phyloP scores from a whole-genome alignment of 2,113 vertebrate genomes.

The Dolichallabes microphthalmus region DNA sequence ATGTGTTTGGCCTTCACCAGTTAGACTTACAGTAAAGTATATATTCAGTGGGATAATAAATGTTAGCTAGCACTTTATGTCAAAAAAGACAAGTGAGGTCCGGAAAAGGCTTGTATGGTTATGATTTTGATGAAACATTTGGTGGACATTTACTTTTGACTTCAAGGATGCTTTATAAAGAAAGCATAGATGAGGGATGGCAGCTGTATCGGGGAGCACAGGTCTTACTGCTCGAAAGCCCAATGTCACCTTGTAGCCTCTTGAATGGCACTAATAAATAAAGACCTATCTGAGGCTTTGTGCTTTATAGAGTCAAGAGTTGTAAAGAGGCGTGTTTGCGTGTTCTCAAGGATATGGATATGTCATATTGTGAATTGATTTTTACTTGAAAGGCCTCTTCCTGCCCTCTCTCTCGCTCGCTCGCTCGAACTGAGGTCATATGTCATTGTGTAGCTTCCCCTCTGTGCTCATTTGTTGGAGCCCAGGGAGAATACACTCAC shows the following conservation, averaged over 20 bases:
- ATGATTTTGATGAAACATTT: conserved; percentile 1
- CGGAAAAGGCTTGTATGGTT: neutral
- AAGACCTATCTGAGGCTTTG: neutral
- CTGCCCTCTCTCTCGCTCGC: no score
- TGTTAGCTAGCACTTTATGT: conserved; percentile 8
- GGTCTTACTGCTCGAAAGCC: neutral
- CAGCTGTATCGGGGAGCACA: neutral
- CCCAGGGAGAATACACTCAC: neutral
- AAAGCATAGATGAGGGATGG: neutral
- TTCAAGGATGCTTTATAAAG: neutral
- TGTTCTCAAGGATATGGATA: conserved; percentile 15
- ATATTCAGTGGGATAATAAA: conserved; percentile 21
- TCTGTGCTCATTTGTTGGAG: neutral
- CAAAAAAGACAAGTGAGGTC: neutral
- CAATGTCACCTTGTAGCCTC: neutral
- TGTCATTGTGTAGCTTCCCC: neutral
- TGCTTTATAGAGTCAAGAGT: neutral
- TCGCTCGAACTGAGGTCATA: neutral
- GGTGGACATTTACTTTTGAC: conserved; percentile 14
- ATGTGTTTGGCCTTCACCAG: neutral
- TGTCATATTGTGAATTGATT: conserved; percentile 10
- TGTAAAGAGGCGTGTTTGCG: neutral
- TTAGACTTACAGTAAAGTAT: neutral
- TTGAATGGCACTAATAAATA: neutral
- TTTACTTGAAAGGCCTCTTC: conserved; percentile 4